Percentiles rank a stretch among this genome's conserved stretches.
phyloP scores from a whole-genome alignment of 2,113 vertebrate species.

The Xiphophorus couchianus region DNA sequence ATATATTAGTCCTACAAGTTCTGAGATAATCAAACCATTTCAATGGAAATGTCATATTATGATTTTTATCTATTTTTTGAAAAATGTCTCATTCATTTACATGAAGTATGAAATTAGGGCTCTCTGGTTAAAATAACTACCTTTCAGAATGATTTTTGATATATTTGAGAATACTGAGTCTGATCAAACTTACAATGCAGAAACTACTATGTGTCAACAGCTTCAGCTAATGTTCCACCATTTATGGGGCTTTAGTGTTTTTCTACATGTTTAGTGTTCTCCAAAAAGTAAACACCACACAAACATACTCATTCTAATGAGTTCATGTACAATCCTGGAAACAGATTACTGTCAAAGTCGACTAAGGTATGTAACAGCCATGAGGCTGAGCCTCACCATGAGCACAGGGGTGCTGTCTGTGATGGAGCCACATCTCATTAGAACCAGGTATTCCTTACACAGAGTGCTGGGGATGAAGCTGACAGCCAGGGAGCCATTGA shows the following conservation, averaged over 20 bases:
- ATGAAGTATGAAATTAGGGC: too few species aligned
- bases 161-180: too few species aligned
- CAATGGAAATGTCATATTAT: too few species aligned
- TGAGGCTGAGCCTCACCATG: conserved; percentile 46
- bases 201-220: background rate
- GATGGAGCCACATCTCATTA: conserved; percentile 32
- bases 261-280: background rate
- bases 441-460: conserved; percentile 62
- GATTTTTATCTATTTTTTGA: too few species aligned
- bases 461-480: conserved; percentile 55
- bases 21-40: too few species aligned
- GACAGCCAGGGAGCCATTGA: conserved; percentile 37
- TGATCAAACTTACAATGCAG: too few species aligned
- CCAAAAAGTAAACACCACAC: background rate
- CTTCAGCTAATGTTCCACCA: background rate
- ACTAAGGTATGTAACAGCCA: background rate
- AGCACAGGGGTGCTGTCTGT: rapidly evolving
- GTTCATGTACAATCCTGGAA: background rate
- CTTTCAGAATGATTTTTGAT: too few species aligned
- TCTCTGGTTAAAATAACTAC: too few species aligned
- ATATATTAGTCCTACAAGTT: too few species aligned
- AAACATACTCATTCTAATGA: background rate
- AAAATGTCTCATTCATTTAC: too few species aligned
- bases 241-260: too few species aligned
- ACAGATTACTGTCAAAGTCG: too few species aligned